Evolutionary conservation across 2,113 vertebrate species (phyloP).

Genomic region (Mesoclemmys tuberculata): DNA sequence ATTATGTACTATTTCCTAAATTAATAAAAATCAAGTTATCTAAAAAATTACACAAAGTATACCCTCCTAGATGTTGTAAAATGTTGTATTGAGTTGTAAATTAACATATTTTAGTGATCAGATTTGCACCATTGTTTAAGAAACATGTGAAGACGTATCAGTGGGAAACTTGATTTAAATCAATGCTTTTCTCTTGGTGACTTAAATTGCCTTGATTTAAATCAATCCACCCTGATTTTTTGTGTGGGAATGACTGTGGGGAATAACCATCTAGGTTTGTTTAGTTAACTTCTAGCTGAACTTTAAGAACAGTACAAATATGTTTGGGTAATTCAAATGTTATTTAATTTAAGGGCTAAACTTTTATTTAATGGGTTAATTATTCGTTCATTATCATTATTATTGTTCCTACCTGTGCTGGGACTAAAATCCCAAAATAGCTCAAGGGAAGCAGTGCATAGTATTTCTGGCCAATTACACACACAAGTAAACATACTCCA

Average conservation of each 20-base stretch:
- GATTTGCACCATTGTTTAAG: too few species aligned
- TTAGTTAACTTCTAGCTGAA: background rate
- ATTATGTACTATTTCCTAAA: too few species aligned
- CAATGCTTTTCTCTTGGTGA: too few species aligned
- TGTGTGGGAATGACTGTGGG: background rate
- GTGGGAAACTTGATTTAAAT: too few species aligned
- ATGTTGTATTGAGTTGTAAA: too few species aligned
- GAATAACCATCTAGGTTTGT: background rate
- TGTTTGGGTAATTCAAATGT: background rate
- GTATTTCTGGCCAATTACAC: background rate
- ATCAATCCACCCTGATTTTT: too few species aligned
- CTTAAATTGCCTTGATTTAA: too few species aligned
- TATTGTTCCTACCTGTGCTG: background rate
- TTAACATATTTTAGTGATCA: too few species aligned
- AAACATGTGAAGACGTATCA: too few species aligned
- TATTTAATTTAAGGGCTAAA: background rate
- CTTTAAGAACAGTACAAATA: background rate
- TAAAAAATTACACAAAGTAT: too few species aligned
- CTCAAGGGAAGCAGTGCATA: background rate
- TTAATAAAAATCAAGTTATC: too few species aligned
- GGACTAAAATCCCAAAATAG: background rate
- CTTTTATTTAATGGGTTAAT: background rate
- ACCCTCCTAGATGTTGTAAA: too few species aligned
- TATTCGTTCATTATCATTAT: background rate
- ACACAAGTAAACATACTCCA: constrained; percentile 1